Conservation (phyloP, 2,113 vertebrate species). For the Gymnobelideus leadbeateri region DNA sequence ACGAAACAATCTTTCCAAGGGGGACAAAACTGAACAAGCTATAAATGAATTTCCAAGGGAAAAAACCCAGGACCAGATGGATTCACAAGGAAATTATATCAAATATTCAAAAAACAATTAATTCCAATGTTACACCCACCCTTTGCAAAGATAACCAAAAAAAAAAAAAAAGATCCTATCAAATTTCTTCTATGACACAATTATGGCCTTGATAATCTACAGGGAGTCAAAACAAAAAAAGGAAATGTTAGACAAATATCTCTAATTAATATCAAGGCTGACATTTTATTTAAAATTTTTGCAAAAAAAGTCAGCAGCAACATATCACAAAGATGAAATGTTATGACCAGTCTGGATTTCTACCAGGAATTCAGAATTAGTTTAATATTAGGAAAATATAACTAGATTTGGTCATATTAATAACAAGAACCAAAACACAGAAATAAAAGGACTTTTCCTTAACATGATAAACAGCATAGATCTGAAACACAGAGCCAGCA, state of each 20-base stretch:
- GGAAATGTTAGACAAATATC: background rate
- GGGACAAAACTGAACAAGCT: background rate
- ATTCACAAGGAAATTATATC: background rate
- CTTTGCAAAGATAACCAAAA: background rate
- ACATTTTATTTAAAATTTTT: background rate
- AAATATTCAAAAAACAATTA: background rate
- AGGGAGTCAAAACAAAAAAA: background rate
- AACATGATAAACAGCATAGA: background rate
- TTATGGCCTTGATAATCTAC: background rate
- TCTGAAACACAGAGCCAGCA: background rate
- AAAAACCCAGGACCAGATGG: background rate
- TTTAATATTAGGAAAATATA: background rate
- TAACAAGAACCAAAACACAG: background rate
- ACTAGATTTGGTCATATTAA: background rate
- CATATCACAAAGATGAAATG: background rate
- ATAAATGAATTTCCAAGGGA: background rate
- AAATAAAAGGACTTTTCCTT: background rate
- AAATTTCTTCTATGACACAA: background rate
- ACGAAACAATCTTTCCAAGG: no score
- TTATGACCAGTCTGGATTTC: background rate
- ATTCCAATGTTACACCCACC: background rate
- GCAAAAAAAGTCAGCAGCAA: background rate
- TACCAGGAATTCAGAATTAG: background rate
- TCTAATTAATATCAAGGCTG: background rate
- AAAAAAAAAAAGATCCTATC: background rate